Evolutionary conservation across 2,113 vertebrate species (phyloP), one percentile per base, ranked within the genome.

Genomic region (Heptranchias perlo): DNA sequence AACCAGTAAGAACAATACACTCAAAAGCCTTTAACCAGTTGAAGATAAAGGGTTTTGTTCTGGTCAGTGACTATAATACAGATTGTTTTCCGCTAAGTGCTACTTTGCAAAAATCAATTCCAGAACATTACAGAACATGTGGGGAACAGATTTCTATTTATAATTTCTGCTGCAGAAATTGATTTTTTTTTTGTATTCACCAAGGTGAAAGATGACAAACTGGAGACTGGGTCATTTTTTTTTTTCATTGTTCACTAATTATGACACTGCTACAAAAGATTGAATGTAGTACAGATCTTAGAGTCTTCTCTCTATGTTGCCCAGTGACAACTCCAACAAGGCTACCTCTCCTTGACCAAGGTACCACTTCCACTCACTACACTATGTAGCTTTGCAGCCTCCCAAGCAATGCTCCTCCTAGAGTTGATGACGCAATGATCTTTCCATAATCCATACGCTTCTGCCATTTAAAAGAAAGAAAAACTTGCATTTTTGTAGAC

Each of bases 41-140:
- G 61, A 93, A 64, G 89, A 62, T 54, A 4, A 39, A 92, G 16
- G 35, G 35, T 23, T 61, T 93, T 93, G 39, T 39, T 91, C 61
- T 35, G 64, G 58, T 64, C 58, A 44, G 58, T 92, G 58, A 44
- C 89, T 62, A n/a, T n/a, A 62, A 39, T 93, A 62, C 58, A 93
- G n/a, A 93, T 91, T 93, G 39, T 23, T 93, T 93, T 93, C 58
- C n/a, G 18, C 89, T 64, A 62, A 93, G 89, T 93, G 58, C 89
- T 39, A 62, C 58, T 62, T 93, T 39, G 35, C 89, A 62, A 64
- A 82, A 93, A 93, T 93, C 89, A 93, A 93, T 93, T 93, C 39
- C 89, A 64, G 89, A 62, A 62, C 52, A 89, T 89, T 89, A 89
- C 49, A 54, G 49, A 54, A 54, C 58, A 64, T 25, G 35, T 23